Base-by-base conservation (phyloP, 2,888 invertebrate species). In the Cerastis leucographa region DNA sequence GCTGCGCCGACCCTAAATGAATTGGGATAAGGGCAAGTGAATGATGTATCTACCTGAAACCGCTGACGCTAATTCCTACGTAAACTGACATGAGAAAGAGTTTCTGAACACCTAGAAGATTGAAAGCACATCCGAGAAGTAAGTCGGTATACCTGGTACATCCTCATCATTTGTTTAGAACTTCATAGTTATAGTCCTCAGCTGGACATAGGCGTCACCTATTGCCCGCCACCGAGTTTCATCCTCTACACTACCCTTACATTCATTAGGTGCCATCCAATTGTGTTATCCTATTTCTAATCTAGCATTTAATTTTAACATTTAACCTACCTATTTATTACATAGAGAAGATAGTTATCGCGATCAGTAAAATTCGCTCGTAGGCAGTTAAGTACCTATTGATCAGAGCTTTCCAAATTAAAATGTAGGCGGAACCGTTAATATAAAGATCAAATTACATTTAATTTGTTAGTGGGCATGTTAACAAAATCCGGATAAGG, bases 391-490 rank as follows among this genome's bases (percentile, higher is more conserved):
- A 54, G 12, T 35, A n/a, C 12, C 25, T 54, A 56, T 46, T n/a
- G 25, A 44, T 64, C 17, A 49, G 14, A 59, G 25, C 65, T 74
- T 84, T 70, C 54, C 17, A 70, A 80, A 42, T 40, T 25, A 29
- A 64, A 67, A 42, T 29, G 59, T 74, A 64, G 70, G 74, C 51
- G 66, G 61, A 79, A 65, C 44, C 44, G n/a, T 40, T 77, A 64
- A 72, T 54, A 11, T 8, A 5, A 12, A 62, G 19, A 56, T 67
- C 40, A 84, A 74, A 70, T 70, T 70, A 73, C 9, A 56, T 75
- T 42, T 68, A 46, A 56, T 81, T 70, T 59, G 59, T 62, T 29
- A 46, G 19, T 35, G 4, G 59, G 8, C n/a, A 70, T 54, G 29
- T 22, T 14, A 61, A 51, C 12, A 8, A 66, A 80, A 51, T 76